phyloP scores from a whole-genome alignment of 2,888 invertebrate genomes.

The Hanleya hanleyi region DNA sequence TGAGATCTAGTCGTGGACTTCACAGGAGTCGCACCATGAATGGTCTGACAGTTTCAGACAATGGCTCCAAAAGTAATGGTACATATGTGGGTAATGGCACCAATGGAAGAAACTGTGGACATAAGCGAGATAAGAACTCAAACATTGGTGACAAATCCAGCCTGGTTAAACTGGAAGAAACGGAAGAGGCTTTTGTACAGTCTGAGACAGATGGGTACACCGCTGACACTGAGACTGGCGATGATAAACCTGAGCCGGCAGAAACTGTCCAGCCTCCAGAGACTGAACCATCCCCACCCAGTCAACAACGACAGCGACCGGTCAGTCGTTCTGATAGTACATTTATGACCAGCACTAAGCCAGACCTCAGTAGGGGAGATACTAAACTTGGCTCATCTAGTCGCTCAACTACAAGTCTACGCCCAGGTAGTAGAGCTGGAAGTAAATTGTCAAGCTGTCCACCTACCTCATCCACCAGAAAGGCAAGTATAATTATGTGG shows the following conservation, averaged over 20 bases:
- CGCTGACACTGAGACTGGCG: not conserved
- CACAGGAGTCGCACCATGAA: too few relatives aligned
- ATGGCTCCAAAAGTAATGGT: too few relatives aligned
- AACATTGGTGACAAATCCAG: too few relatives aligned
- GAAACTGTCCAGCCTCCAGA: not conserved
- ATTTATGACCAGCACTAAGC: not conserved
- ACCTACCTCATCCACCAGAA: not conserved
- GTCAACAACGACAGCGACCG: not conserved
- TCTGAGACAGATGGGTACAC: not conserved
- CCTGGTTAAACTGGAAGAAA: too few relatives aligned
- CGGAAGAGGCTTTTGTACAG: too few relatives aligned
- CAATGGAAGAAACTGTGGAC: too few relatives aligned
- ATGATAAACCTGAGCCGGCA: too few relatives aligned
- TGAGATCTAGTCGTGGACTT: too few relatives aligned
- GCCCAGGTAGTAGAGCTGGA: not conserved
- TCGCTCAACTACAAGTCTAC: not conserved
- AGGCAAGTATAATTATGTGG: not conserved
- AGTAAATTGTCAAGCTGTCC: not conserved
- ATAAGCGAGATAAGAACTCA: too few relatives aligned
- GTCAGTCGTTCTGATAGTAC: not conserved
- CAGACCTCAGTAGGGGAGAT: not conserved
- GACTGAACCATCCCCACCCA: not conserved
- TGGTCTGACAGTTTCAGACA: too few relatives aligned
- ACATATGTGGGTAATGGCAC: too few relatives aligned
- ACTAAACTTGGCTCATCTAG: not conserved